Evolutionary conservation across 2,888 invertebrate genomes (phyloP).

Genomic region (Clusia tigrina): DNA sequence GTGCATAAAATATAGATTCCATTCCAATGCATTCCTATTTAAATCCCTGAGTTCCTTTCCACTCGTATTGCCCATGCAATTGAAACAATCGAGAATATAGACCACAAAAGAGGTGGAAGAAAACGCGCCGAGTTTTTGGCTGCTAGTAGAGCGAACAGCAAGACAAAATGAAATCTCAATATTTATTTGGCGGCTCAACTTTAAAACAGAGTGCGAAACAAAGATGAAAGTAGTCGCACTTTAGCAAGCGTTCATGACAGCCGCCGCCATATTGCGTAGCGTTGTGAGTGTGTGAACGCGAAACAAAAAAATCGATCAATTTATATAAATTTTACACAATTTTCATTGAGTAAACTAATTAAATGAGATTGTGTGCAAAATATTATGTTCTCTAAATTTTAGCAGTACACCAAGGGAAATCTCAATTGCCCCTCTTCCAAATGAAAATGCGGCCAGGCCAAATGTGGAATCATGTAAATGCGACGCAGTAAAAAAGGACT

Average conservation of each 20-base stretch:
- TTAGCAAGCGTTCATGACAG: conserved; percentile 50
- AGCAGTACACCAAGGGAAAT: background rate
- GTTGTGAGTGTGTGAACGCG: conserved; percentile 37
- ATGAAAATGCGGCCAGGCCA: background rate
- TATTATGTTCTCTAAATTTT: background rate
- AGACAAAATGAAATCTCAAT: too few relatives aligned
- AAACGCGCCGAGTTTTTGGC: too few relatives aligned
- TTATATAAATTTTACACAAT: background rate
- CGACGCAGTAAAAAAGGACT: background rate
- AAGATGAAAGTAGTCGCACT: conserved; percentile 54
- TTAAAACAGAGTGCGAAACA: conserved; percentile 42
- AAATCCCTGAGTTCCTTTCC: too few relatives aligned
- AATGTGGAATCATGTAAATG: background rate
- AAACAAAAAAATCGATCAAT: conserved; percentile 17
- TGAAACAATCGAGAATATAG: too few relatives aligned
- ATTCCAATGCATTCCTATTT: too few relatives aligned
- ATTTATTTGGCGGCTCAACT: too few relatives aligned
- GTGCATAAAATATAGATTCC: too few relatives aligned
- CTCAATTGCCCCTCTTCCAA: background rate
- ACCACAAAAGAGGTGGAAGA: too few relatives aligned
- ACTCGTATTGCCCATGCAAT: too few relatives aligned
- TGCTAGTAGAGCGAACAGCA: too few relatives aligned
- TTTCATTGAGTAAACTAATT: background rate
- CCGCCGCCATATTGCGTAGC: conserved; percentile 46
- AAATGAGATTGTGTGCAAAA: too few relatives aligned